Conservation (phyloP, 2,888 invertebrate species). For the Leptopterna dolabrata region DNA sequence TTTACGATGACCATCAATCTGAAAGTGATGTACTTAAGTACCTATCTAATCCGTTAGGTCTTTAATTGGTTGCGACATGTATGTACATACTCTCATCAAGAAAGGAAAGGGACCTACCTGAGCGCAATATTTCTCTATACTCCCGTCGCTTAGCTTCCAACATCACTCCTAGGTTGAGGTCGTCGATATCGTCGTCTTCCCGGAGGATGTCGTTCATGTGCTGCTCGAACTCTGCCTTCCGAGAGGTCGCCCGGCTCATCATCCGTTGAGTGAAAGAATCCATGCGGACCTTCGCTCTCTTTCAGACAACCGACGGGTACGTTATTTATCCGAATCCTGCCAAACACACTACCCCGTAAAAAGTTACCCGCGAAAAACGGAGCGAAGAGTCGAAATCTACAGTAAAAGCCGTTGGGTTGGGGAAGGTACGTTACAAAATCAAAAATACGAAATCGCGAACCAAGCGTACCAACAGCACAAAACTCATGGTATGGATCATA, state of each 20-base stretch:
- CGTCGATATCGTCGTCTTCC: conserved; percentile 32
- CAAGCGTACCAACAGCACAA: neutral
- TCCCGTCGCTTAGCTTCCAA: conserved; percentile 21
- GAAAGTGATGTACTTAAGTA: too few relatives aligned
- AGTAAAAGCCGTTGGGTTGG: neutral
- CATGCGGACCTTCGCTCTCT: too few relatives aligned
- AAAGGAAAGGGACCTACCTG: neutral
- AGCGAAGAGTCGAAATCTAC: too few relatives aligned
- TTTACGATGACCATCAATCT: too few relatives aligned
- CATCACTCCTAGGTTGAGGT: conserved; percentile 25
- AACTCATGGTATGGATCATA: too few relatives aligned
- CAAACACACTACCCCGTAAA: too few relatives aligned
- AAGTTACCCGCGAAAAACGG: too few relatives aligned
- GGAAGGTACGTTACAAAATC: neutral
- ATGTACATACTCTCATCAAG: too few relatives aligned
- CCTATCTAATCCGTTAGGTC: too few relatives aligned
- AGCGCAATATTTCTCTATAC: conserved; percentile 32
- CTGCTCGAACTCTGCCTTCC: conserved; percentile 38
- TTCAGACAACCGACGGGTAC: too few relatives aligned
- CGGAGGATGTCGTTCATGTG: conserved; percentile 36
- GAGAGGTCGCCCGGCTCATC: conserved; percentile 43
- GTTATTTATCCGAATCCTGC: too few relatives aligned
- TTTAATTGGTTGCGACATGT: too few relatives aligned
- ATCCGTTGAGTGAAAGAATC: conserved; percentile 46
- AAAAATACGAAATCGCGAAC: neutral